Conservation (phyloP, 2,888 invertebrate species). For the Apamea sordens region DNA sequence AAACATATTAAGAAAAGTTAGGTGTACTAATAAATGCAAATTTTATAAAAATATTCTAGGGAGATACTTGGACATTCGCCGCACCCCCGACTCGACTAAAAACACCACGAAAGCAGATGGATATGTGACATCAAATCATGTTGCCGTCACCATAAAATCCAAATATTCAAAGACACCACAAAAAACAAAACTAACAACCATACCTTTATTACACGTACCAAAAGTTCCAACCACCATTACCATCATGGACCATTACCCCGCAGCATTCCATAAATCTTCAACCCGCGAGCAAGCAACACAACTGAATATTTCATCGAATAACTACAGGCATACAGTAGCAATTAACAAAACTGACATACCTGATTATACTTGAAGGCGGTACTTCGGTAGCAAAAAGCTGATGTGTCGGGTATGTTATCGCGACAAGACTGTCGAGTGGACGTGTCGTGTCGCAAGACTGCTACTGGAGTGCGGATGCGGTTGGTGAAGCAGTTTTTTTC, state of each 20-base stretch:
- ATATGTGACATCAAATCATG: neutral
- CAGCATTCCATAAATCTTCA: slow-evolving; percentile 24
- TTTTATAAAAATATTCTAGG: neutral
- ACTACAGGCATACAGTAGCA: slow-evolving; percentile 21
- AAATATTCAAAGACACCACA: neutral
- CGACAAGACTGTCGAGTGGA: slow-evolving; percentile 9
- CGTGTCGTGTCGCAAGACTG: slow-evolving; percentile 20
- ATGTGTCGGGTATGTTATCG: slow-evolving; percentile 42
- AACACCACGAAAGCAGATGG: neutral
- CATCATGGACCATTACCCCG: slow-evolving; percentile 19
- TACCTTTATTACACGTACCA: neutral
- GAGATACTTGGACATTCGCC: too few relatives aligned
- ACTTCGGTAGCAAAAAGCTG: slow-evolving; percentile 40
- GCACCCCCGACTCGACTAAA: neutral
- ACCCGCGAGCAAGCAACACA: slow-evolving; percentile 8
- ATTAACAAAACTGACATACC: slow-evolving; percentile 46
- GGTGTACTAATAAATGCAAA: neutral
- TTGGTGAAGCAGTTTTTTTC: neutral
- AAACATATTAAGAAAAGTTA: neutral
- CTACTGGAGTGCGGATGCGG: slow-evolving; percentile 20
- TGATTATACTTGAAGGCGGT: slow-evolving; percentile 34
- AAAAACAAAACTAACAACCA: neutral
- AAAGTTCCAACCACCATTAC: slow-evolving; percentile 9
- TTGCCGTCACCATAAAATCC: neutral
- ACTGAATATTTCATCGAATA: slow-evolving; percentile 32